Percentiles rank a stretch among this genome's conserved stretches.
phyloP scores from a whole-genome alignment of 2,888 invertebrate species.

The Cheilosia vulpina region DNA sequence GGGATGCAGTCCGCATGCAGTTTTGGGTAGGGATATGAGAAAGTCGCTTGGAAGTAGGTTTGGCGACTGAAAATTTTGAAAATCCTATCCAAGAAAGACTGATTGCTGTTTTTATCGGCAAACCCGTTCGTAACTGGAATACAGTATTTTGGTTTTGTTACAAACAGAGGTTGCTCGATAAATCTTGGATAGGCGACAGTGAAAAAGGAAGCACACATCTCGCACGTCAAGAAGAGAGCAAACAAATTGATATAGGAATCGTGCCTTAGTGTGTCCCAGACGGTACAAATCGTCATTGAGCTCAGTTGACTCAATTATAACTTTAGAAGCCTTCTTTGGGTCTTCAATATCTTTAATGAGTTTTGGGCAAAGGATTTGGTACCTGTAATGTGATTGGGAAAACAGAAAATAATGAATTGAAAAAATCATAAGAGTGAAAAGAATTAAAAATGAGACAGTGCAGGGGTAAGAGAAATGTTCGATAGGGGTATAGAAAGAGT shows the following conservation, averaged over 20 bases:
- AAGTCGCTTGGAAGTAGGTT: constrained; percentile 42
- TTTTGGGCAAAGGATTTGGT: constrained; percentile 99
- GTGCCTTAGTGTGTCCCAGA: constrained; percentile 99
- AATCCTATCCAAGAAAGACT: constrained; percentile 40
- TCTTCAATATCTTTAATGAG: constrained; percentile 90
- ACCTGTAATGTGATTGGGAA: constrained; percentile 87
- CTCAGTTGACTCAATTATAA: constrained; percentile 92
- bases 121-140: constrained; percentile 11
- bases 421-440: constrained; percentile 3
- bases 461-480: constrained; percentile 12
- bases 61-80: constrained; percentile 17
- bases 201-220: constrained; percentile 29
- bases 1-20: background rate
- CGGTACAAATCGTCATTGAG: constrained; percentile 96
- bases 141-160: constrained; percentile 34
- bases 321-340: constrained; percentile 92
- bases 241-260: constrained; percentile 82
- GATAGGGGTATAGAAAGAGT: background rate
- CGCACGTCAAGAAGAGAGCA: constrained; percentile 7
- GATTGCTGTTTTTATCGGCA: constrained; percentile 16
- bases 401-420: constrained; percentile 37
- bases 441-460: background rate
- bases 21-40: background rate
- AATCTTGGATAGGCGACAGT: constrained; percentile 45
- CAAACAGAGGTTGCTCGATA: constrained; percentile 20